A percentile compares a stretch with the other conserved stretches of the same genome.
phyloP scores from a whole-genome alignment of 2,797 vertebrate species.

The Semotilus atromaculatus region DNA sequence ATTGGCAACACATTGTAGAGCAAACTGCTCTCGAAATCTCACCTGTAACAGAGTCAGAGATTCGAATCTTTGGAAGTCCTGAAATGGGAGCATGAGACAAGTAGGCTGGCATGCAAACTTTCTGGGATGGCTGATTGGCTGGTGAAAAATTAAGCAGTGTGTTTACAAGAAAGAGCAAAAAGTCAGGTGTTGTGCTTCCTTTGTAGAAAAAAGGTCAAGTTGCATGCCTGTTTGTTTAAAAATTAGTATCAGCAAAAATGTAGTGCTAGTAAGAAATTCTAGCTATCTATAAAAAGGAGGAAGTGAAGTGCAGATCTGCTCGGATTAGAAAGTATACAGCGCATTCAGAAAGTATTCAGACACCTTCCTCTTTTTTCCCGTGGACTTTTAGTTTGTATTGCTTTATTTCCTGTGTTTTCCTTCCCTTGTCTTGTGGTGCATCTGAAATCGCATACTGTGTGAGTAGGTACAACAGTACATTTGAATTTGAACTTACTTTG shows the following conservation, averaged over 20 bases:
- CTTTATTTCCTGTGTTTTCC: no score
- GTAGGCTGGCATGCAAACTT: constrained; percentile 84
- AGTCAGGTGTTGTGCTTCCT: neutral
- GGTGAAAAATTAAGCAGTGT: constrained; percentile 39
- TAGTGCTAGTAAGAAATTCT: neutral
- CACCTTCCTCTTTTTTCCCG: no score
- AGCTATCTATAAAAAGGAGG: neutral
- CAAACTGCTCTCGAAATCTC: constrained; percentile 63
- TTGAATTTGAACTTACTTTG: no score
- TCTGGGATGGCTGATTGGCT: constrained; percentile 83
- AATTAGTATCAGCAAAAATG: neutral
- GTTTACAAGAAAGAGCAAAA: neutral
- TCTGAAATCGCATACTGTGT: no score
- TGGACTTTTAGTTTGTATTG: no score
- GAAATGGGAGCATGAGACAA: constrained; percentile 82
- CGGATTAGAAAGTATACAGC: neutral
- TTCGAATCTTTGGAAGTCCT: constrained; percentile 72
- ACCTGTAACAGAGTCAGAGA: constrained; percentile 83
- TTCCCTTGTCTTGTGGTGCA: no score
- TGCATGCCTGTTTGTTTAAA: neutral
- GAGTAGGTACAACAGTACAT: no score
- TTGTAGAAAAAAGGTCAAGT: no score
- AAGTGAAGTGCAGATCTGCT: neutral
- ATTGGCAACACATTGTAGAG: neutral
- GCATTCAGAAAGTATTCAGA: neutral